Base-by-base conservation (phyloP, 2,797 vertebrate genomes). In the Cuniculus paca region DNA sequence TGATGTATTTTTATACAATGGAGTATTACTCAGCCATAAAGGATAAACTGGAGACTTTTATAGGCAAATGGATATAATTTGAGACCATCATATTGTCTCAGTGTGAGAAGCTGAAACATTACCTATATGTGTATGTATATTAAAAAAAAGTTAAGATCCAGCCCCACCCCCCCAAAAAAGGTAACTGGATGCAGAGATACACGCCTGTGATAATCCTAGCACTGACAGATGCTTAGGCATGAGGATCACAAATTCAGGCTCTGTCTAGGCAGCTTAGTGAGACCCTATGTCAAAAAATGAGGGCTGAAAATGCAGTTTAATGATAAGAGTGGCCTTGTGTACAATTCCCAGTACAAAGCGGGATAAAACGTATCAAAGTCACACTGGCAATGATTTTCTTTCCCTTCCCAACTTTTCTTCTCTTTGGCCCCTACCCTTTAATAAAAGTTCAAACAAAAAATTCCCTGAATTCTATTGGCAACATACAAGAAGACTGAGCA, bases 391-490 rank as follows among this genome's bases (percentile, higher is more conserved):
- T 72, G 5, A 80, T 24, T 91, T 74, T 19, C n/a, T 34, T 83
- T 19, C n/a, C 7, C 39, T 61, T 82, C 42, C 58, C 13, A 87
- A 34, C 63, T 92, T 90, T 74, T 95, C n/a, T n/a, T n/a, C 78
- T 80, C 45, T 13, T 78, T 56, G 70, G 52, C 11, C 42, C 34
- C 74, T 42, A 91, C 7, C 31, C 61, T 74, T 34, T 81, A 80
- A 93, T 81, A 80, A 93, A 92, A 72, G 22, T 80, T 95, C 39
- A 90, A 60, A 90, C 58, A 70, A 75, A 60, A 88, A 81, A 42
- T 45, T 14, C 68, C 31, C 65, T 45, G 48, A 87, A 74, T 83
- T 52, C 78, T 54, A 84, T 10, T 48, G 52, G 42, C 36, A 42
- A 39, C 20, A 26, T 48, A 17, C 54, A 81, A 52, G 45, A 85